phyloP scores from a whole-genome alignment of 2,888 invertebrate species.

The Erpobdella octoculata region DNA sequence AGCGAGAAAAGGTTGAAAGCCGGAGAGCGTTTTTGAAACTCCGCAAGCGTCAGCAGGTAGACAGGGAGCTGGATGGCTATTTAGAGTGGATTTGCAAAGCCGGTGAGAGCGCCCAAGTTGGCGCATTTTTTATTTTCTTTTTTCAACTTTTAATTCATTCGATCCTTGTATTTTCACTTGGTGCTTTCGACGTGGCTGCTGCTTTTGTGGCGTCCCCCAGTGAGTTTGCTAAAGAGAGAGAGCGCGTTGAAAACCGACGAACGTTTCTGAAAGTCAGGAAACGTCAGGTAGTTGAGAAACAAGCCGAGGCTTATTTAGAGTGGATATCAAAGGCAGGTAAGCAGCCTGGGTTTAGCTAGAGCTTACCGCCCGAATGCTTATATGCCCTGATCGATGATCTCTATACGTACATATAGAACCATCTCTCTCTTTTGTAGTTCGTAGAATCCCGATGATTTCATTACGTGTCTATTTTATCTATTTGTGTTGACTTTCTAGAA shows the following conservation, averaged over 20 bases:
- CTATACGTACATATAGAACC: too few species aligned
- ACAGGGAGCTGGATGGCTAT: constrained; percentile 95
- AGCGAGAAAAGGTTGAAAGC: constrained; percentile 99
- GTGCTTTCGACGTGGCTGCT: too few species aligned
- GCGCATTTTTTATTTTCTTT: background rate
- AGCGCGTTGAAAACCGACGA: constrained; percentile 99
- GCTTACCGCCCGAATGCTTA: background rate
- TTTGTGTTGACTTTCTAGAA: too few species aligned
- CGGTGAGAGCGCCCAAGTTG: constrained; percentile 59
- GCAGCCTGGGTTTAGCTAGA: background rate
- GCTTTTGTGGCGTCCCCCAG: too few species aligned
- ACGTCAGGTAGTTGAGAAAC: constrained; percentile 93
- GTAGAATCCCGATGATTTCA: too few species aligned
- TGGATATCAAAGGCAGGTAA: constrained; percentile 99
- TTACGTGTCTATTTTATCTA: too few species aligned
- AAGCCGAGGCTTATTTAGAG: constrained; percentile 97
- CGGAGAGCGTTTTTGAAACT: constrained; percentile 97
- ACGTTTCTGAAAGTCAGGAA: constrained; percentile 96
- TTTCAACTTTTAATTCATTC: background rate
- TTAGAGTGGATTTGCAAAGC: constrained; percentile 99
- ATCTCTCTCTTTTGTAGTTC: background rate
- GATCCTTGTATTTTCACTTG: background rate
- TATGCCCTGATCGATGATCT: background rate
- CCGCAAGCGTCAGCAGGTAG: constrained; percentile 92
- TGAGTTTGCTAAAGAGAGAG: constrained; percentile 99